Base-by-base conservation (phyloP, 2,797 vertebrate species). In the Nannoperca obscura region DNA sequence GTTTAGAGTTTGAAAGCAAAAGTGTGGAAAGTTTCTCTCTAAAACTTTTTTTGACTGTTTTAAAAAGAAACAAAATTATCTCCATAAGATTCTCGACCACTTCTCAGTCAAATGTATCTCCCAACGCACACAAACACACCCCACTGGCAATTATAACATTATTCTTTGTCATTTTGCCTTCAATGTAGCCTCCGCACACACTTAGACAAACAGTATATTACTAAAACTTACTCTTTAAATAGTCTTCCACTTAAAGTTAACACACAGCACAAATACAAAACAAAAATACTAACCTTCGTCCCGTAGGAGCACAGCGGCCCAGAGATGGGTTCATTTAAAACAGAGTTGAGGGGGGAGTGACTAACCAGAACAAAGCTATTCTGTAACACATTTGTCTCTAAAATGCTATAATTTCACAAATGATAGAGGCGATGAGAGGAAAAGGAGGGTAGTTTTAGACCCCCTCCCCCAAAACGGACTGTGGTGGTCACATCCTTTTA, bases 291-390 rank as follows among this genome's bases (percentile, higher is more conserved):
- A 30, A 64, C 5, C 14, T 5, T n/a, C 0, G 3, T 11, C 9
- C 2, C 38, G 27, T 7, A 11, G 7, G 0, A n/a, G 55, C 13
- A 40, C 0, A 27, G 55, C 13, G 22, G 46, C 13, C 30, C 6
- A 1, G 47, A 0, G 20, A 63, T 2, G 10, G 11, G 19, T 1
- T 10, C 15, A 54, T 46, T 38, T 27, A n/a, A 47, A 47, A 70
- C 17, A 15, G 30, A n/a, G 20, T 11, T 11, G 10, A 8, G 2
- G 5, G 11, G 24, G 4, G 17, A 30, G 20, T 15, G 32, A 47
- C 13, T n/a, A 10, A 52, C 58, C 7, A 40, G 15, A 52, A 50
- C 46, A 7, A 20, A 34, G 4, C 11, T 13, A 24, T 55, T 32
- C 38, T 27, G 34, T 38, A 52, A 12, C 7, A 7, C 36, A 15